Evolutionary conservation across 64 coral and sea anemone genomes (phyloP).

Genomic region (Cladopsammia gracilis): DNA sequence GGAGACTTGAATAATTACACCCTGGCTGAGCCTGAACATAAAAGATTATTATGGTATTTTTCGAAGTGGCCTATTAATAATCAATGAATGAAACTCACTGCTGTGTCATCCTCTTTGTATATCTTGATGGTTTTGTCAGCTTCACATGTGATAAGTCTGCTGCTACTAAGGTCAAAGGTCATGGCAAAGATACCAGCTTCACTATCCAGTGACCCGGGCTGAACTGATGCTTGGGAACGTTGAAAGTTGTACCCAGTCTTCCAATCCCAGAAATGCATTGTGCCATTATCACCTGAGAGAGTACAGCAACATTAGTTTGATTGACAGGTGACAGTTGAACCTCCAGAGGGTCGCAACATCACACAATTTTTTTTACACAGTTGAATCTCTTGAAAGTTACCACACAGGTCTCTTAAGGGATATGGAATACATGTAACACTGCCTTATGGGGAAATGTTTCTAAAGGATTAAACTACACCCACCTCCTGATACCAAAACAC

Average conservation of each 20-base stretch:
- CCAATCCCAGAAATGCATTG: constrained; percentile 99
- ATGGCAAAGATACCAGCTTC: constrained; percentile 97
- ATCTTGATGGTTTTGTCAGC: constrained; percentile 99
- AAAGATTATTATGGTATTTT: too few species aligned
- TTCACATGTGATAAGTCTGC: constrained; percentile 95
- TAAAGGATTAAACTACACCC: not conserved
- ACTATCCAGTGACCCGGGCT: constrained; percentile 98
- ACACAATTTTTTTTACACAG: too few species aligned
- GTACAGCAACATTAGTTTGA: not conserved
- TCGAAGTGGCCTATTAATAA: not conserved
- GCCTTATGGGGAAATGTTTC: not conserved
- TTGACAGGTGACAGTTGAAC: not conserved
- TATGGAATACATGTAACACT: too few species aligned
- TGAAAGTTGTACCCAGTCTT: constrained; percentile 99
- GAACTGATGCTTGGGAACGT: constrained; percentile 82
- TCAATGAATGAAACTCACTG: constrained; percentile 61
- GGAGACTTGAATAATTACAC: too few species aligned
- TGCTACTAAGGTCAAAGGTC: constrained; percentile 95
- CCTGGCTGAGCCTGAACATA: too few species aligned
- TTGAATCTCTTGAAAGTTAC: too few species aligned
- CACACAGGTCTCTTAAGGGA: too few species aligned
- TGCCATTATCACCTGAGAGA: constrained; percentile 92
- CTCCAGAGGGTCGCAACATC: too few species aligned
- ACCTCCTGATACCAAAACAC: constrained; percentile 97
- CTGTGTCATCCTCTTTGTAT: constrained; percentile 97